Conservation (phyloP, 1,140 invertebrate species). For the Zaprionus africanus region DNA sequence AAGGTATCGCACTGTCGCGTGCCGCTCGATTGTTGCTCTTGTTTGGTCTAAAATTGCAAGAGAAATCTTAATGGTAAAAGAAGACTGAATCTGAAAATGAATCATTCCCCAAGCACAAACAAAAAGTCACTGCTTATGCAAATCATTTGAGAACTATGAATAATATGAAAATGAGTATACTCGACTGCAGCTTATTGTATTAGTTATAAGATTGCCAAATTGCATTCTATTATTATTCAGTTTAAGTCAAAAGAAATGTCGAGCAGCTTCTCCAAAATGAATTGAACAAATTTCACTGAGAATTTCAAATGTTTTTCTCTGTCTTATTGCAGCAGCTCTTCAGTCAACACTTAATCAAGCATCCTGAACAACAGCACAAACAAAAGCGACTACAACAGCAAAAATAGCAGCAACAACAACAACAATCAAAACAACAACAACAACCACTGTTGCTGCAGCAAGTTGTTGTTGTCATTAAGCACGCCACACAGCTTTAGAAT, state of each 20-base stretch:
- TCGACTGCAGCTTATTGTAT: background rate
- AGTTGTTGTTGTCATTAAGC: constrained; percentile 50
- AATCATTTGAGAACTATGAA: background rate
- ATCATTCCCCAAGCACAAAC: no score
- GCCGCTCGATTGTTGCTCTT: no score
- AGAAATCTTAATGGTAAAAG: no score
- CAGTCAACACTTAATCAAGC: background rate
- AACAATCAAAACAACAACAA: constrained; percentile 14
- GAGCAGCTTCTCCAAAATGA: background rate
- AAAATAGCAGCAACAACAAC: background rate
- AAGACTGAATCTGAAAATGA: no score
- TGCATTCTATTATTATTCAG: background rate
- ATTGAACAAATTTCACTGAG: background rate
- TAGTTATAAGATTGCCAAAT: background rate
- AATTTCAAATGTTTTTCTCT: background rate
- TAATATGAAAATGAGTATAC: background rate
- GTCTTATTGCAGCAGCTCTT: background rate
- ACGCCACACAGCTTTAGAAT: constrained; percentile 78
- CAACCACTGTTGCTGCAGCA: constrained; percentile 17
- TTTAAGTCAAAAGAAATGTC: no score
- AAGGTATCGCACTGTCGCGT: no score
- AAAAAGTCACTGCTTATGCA: no score
- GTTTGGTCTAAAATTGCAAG: no score
- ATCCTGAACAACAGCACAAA: background rate
- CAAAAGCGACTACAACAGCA: background rate